Conservation (phyloP, 1,140 invertebrate genomes). For the Globodera ellingtonae region DNA sequence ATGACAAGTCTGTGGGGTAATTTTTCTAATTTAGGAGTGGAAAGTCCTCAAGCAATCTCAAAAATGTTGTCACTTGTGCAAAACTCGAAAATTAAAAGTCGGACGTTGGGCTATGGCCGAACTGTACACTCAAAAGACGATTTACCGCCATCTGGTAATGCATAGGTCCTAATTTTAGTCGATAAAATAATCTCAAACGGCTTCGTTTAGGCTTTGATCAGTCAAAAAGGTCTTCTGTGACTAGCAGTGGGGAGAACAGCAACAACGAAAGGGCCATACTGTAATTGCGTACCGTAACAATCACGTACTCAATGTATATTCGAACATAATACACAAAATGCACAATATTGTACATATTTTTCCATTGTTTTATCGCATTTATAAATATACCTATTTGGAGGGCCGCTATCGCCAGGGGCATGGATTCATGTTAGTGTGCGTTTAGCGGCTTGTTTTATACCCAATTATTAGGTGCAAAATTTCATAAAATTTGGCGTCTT, state of each 20-base stretch:
- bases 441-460: no score
- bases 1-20: slow-evolving; percentile 7
- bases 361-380: no score
- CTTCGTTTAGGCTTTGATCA: not conserved
- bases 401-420: no score
- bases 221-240: slow-evolving; percentile 6
- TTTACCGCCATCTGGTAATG: not conserved
- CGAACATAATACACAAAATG: no score
- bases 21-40: slow-evolving; percentile 73
- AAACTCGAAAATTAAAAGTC: slow-evolving; percentile 73
- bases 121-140: slow-evolving; percentile 1
- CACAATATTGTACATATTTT: no score
- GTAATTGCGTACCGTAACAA: not conserved
- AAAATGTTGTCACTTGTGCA: slow-evolving; percentile 85
- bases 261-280: slow-evolving; percentile 3
- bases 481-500: no score
- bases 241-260: slow-evolving; percentile 13
- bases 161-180: not conserved
- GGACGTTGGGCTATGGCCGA: not conserved
- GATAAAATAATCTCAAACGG: not conserved
- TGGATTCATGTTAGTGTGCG: no score
- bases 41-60: slow-evolving; percentile 89
- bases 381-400: no score
- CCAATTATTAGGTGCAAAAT: no score
- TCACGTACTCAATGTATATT: no score